Base-by-base conservation (phyloP, 1,140 invertebrate species). In the Brachionus manjavacas region DNA sequence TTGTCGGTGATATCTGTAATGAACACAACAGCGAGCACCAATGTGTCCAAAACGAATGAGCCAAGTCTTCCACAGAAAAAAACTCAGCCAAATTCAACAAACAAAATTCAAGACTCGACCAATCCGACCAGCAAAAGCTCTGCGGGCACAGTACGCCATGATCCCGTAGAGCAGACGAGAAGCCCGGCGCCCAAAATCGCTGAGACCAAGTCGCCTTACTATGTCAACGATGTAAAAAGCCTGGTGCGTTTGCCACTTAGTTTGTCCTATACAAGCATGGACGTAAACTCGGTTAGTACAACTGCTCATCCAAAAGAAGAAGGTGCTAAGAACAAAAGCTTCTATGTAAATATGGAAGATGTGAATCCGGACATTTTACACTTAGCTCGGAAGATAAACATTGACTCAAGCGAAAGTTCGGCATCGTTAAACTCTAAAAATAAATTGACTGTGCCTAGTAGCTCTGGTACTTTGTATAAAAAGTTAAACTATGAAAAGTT, bases 281-380 rank as follows among this genome's bases (percentile, higher is more conserved):
- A 76, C 41, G 25, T 49, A 14, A 76, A 49, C 25, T 76, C 43
- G 43, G 72, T 49, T 46, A 76, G 52, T 31, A 76, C 39, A 6
- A 46, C 12, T 14, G 46, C 25, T 23, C 41, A 76, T 52, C 39
- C 41, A 14, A 76, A 76, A 49, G 43, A 49, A 28, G 43, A 76
- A 20, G 28, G 9, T 9, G 20, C 4, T 7, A 60, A 68, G 31
- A 43, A 43, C 14, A 68, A 60, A 35, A 60, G 60, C 46, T 41
- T 31, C n/a, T 81, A 81, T 68, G 41, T 81, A 43, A 81, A 81
- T 68, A 81, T 81, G 79, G 64, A 81, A 35, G 35, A 81, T 9
- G 79, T 81, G n/a, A 81, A 81, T 81, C 79, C 79, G 1, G 64
- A 60, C n/a, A 60, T 81, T 28, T 68, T 81, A 25, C 52, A 81